Conservation (phyloP, 2,113 vertebrate genomes). For the Peromyscus polionotus region DNA sequence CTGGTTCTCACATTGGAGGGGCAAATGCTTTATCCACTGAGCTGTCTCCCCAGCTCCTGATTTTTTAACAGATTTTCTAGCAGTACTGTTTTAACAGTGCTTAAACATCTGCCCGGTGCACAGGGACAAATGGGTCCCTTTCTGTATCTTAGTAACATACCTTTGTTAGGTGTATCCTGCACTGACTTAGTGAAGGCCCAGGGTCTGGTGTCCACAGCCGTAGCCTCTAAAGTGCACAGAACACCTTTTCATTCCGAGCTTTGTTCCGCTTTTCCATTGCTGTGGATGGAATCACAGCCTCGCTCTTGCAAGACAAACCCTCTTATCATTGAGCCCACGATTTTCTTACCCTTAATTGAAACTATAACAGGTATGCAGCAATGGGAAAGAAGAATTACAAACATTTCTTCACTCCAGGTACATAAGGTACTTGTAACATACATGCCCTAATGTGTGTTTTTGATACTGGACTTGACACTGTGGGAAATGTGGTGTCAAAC, state of each 20-base stretch:
- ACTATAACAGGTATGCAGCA: background rate
- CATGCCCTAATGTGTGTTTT: background rate
- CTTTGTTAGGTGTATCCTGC: background rate
- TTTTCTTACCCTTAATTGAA: background rate
- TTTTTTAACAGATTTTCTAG: background rate
- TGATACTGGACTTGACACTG: background rate
- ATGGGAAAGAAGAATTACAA: background rate
- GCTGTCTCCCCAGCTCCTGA: background rate
- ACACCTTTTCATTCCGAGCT: background rate
- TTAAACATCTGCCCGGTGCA: background rate
- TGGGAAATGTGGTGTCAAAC: background rate
- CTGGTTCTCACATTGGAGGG: background rate
- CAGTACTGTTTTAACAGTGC: background rate
- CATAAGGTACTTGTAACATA: background rate
- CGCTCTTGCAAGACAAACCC: background rate
- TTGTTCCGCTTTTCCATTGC: background rate
- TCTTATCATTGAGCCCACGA: background rate
- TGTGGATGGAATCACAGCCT: background rate
- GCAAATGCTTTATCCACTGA: background rate
- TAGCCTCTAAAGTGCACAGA: background rate
- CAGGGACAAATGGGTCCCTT: background rate
- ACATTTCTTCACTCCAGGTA: background rate
- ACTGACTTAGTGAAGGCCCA: background rate
- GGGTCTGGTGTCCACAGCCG: background rate
- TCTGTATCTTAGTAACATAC: background rate